Evolutionary conservation across 2,113 vertebrate species (phyloP).

Genomic region (Tupaia chinensis): DNA sequence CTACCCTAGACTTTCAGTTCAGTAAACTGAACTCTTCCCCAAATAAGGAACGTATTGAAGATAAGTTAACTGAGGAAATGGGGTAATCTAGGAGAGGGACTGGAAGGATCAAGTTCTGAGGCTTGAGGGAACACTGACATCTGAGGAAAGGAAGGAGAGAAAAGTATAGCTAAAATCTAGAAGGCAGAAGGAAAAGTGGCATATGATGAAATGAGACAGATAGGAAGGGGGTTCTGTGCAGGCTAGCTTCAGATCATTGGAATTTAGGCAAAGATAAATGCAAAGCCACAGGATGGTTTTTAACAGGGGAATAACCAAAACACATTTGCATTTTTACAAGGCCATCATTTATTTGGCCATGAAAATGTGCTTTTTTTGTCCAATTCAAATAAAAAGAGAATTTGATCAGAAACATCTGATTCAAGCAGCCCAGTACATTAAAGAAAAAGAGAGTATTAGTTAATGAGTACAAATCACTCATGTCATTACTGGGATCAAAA

Average conservation of each 20-base stretch:
- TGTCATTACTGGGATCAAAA: not conserved
- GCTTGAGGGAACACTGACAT: not conserved
- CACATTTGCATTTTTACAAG: not conserved
- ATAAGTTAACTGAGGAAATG: not conserved
- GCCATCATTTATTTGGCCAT: not conserved
- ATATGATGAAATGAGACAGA: not conserved
- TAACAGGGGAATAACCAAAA: not conserved
- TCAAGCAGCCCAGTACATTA: not conserved
- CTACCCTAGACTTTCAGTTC: not conserved
- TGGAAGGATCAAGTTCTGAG: not conserved
- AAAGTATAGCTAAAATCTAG: not conserved
- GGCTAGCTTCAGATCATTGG: not conserved
- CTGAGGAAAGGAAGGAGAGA: not conserved
- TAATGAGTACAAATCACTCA: not conserved
- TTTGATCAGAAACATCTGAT: not conserved
- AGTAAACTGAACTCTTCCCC: not conserved
- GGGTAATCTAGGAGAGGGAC: fast-evolving
- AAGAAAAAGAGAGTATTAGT: not conserved
- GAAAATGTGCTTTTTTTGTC: not conserved
- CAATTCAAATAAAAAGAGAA: not conserved
- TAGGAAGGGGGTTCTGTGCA: not conserved
- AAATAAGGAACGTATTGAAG: not conserved
- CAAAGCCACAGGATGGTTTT: not conserved
- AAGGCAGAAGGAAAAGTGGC: not conserved
- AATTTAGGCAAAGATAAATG: not conserved